Evolutionary conservation across 1,140 invertebrate genomes (phyloP).

Genomic region (Drosophila insularis): DNA sequence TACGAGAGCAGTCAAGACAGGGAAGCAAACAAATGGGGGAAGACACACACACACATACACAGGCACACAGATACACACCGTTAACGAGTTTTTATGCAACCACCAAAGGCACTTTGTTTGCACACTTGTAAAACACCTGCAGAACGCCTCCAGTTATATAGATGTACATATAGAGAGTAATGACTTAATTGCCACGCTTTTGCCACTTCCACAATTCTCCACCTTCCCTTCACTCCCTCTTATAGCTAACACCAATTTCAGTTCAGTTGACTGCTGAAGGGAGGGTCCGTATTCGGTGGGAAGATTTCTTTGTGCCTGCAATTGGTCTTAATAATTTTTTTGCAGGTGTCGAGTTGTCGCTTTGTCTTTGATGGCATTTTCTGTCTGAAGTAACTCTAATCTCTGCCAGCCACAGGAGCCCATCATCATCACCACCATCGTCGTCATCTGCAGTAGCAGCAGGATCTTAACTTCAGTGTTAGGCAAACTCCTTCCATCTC

Average conservation of each 20-base stretch:
- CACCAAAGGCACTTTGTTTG: constrained; percentile 69
- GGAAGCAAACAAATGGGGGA: constrained; percentile 53
- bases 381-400: constrained; percentile 69
- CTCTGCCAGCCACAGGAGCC: constrained; percentile 63
- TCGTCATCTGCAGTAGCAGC: background rate
- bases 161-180: constrained; percentile 60
- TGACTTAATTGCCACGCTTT: constrained; percentile 74
- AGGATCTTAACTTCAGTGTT: constrained; percentile 36
- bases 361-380: constrained; percentile 72
- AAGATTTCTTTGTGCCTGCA: constrained; percentile 30
- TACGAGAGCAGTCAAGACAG: constrained; percentile 18
- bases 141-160: constrained; percentile 52
- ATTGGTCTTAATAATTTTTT: constrained; percentile 67
- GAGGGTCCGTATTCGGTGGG: background rate
- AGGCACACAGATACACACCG: constrained; percentile 19
- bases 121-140: constrained; percentile 75
- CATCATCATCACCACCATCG: constrained; percentile 35
- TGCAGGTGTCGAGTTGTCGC: constrained; percentile 67
- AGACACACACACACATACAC: constrained; percentile 31
- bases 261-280: constrained; percentile 1
- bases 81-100: constrained; percentile 58
- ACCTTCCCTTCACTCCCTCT: background rate
- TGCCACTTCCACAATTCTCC: background rate
- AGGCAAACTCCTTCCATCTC: constrained; percentile 22
- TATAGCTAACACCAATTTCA: constrained; percentile 12